Percentiles rank a stretch among this genome's conserved stretches.
Conservation (phyloP, 2,888 invertebrate genomes). For the Amblyteles armatorius region DNA sequence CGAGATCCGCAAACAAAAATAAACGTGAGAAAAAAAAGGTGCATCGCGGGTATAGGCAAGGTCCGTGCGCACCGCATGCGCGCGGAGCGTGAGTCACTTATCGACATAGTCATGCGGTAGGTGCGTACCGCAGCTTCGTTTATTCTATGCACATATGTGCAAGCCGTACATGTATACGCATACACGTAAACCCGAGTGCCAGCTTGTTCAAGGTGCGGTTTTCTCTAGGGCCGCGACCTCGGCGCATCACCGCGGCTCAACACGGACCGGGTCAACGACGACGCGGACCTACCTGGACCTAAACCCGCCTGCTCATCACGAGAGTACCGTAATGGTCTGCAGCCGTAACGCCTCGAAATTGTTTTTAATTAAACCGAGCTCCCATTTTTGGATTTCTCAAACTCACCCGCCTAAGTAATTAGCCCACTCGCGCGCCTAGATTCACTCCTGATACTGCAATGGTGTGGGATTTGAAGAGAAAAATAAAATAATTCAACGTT, state of each 20-base stretch:
- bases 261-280: conserved; percentile 41
- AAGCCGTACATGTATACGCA: no score
- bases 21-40: neutral
- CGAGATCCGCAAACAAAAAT: neutral
- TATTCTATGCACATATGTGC: neutral
- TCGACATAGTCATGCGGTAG: conserved; percentile 20
- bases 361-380: conserved; percentile 42
- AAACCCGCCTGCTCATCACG: conserved; percentile 21
- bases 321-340: conserved; percentile 56
- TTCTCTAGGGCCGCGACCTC: conserved; percentile 60
- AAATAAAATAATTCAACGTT: conserved; percentile 36
- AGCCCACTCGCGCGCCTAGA: conserved; percentile 27
- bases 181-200: conserved; percentile 28
- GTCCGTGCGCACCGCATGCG: neutral
- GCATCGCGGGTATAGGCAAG: neutral
- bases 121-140: conserved; percentile 24
- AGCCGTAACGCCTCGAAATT: conserved; percentile 24
- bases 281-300: conserved; percentile 25
- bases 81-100: conserved; percentile 38
- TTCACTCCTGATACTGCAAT: neutral
- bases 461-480: conserved; percentile 2
- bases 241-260: conserved; percentile 29
- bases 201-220: conserved; percentile 63
- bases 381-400: conserved; percentile 21
- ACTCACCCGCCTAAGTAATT: conserved; percentile 37